Evolutionary conservation across 1,140 invertebrate genomes (phyloP), one percentile per base, ranked within the genome.

Genomic region (Semibalanus balanoides): DNA sequence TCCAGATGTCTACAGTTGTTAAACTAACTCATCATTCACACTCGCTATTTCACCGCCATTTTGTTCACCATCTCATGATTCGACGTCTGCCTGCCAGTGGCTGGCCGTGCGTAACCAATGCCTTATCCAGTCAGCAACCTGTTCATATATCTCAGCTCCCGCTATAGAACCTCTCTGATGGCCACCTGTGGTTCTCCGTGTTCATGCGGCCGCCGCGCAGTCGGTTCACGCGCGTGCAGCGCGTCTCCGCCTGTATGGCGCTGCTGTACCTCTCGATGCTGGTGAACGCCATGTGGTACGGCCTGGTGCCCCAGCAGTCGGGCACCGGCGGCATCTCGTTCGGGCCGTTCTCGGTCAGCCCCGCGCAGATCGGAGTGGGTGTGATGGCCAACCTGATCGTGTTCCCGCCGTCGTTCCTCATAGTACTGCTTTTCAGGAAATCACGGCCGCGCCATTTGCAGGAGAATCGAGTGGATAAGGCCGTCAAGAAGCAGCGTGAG

Each of bases 181-280:
- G 86, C 40, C 87, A 88, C 80, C 80, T 88, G 17, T 88, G 87
- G 87, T 86, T 87, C 78, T 87, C 86, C 19, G 84, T 88, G 9
- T 84, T 88, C 78, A 82, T 85, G 40, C 79, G 87, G 40, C 87
- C 87, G 25, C 84, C 86, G 7, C 81, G 84, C 70, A 87, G 85
- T 72, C 80, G 86, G 31, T 88, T 88, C 78, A 87, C 86, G 3
- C 78, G 86, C 74, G 79, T 83, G 3, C 85, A 88, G 81, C 79
- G 87, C 51, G 83, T 87, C n/a, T 86, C 86, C 11, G 86, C 85
- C 74, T 87, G 87, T 78, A 83, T 87, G 77, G 84, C 85, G 72
- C 82, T 88, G n/a, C 81, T 88, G 7, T 87, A 84, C 74, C 79
- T 87, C 0, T 84, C 85, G 51, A 88, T 88, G 87, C 77, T 88